Evolutionary conservation across 2,888 invertebrate species (phyloP).

Genomic region (Drosophila subsilvestris): DNA sequence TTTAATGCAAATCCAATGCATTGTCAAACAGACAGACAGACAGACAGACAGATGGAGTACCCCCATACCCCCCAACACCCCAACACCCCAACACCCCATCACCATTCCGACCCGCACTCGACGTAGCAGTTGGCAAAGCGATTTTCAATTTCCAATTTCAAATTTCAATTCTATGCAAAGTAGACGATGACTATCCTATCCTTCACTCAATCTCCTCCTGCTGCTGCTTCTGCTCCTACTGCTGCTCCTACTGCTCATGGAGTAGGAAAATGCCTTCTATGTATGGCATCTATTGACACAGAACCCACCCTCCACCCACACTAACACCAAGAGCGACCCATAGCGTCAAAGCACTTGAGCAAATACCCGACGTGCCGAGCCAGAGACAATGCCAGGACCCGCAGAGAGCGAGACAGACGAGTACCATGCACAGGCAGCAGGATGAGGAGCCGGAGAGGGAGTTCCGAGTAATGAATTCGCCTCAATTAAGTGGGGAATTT

Average conservation of each 20-base stretch:
- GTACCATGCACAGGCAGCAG: background rate
- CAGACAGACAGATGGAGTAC: no score
- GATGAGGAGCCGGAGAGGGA: no score
- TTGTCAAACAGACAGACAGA: constrained; percentile 61
- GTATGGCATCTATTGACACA: constrained; percentile 76
- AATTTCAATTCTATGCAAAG: constrained; percentile 72
- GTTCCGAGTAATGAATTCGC: constrained; percentile 43
- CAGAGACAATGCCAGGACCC: constrained; percentile 51
- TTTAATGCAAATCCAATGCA: constrained; percentile 74
- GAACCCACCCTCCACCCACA: constrained; percentile 40
- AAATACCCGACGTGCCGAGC: constrained; percentile 56
- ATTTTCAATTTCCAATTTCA: constrained; percentile 75
- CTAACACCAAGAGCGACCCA: background rate
- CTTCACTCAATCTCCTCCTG: background rate
- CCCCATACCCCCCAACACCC: constrained; percentile 22
- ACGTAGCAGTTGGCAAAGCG: constrained; percentile 60
- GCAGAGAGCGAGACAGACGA: constrained; percentile 10
- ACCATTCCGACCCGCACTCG: background rate
- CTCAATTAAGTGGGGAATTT: constrained; percentile 29
- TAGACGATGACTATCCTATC: constrained; percentile 37
- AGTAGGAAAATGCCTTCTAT: constrained; percentile 51
- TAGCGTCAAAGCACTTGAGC: constrained; percentile 69
- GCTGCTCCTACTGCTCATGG: background rate
- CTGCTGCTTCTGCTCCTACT: background rate
- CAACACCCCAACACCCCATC: constrained; percentile 16